These are phyloP conservation scores for Calosoma granatense DNA, from an alignment of 1,140 invertebrate species.

Conservation along the genomic window DNA sequence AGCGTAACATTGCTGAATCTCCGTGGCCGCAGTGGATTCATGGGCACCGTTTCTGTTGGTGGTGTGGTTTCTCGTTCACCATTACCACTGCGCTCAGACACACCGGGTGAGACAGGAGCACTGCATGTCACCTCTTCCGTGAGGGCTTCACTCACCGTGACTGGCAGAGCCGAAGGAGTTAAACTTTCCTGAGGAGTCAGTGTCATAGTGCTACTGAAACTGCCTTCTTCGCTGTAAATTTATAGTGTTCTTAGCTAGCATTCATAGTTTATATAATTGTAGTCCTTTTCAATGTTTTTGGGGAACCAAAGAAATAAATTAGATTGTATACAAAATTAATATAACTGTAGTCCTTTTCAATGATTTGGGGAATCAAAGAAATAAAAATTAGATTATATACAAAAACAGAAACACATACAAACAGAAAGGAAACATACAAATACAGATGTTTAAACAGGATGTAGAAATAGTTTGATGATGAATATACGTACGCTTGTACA, in stretches of 20 bases:
- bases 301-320: too few relatives aligned
- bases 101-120: constrained; percentile 32
- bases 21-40: constrained; percentile 25
- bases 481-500: neutral
- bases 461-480: too few relatives aligned
- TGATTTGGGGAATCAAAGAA: too few relatives aligned
- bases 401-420: too few relatives aligned
- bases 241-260: neutral
- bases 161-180: constrained; percentile 16
- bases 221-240: constrained; percentile 1
- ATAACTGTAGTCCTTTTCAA: too few relatives aligned
- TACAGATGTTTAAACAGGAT: too few relatives aligned
- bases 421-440: too few relatives aligned
- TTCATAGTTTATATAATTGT: constrained; percentile 12
- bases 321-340: too few relatives aligned
- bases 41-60: constrained; percentile 30
- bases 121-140: constrained; percentile 34
- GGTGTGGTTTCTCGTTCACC: constrained; percentile 24
- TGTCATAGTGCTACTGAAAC: constrained; percentile 26
- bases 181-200: constrained; percentile 26
- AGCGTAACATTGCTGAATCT: constrained; percentile 19
- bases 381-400: too few relatives aligned
- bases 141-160: constrained; percentile 19
- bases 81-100: constrained; percentile 30
- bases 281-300: constrained; percentile 9